These are phyloP conservation scores for Anhinga anhinga DNA, from an alignment of 2,113 vertebrate species.

Conservation along the genomic window DNA sequence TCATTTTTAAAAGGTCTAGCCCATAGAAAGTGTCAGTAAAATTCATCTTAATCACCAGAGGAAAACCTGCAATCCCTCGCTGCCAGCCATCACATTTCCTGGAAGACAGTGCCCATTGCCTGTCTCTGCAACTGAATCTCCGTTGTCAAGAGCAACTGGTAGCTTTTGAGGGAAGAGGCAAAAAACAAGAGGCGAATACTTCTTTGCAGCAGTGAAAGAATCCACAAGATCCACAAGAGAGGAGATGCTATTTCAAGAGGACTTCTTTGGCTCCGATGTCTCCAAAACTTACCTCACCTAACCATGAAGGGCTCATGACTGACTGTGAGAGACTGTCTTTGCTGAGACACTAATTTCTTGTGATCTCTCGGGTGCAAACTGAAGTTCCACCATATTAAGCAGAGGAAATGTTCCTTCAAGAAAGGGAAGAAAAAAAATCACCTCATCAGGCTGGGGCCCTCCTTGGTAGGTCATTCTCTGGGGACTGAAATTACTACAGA, in stretches of 20 bases:
- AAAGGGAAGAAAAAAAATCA: not conserved
- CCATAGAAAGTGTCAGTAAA: not conserved
- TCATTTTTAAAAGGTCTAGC: not conserved
- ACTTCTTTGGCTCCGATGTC: not conserved
- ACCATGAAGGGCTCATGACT: not conserved
- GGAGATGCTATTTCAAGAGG: not conserved
- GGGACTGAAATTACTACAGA: not conserved
- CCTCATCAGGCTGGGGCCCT: not conserved
- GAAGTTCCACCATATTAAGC: not conserved
- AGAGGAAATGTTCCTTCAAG: not conserved
- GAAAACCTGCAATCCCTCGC: not conserved
- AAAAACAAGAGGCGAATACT: not conserved
- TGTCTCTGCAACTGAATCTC: not conserved
- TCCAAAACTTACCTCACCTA: not conserved
- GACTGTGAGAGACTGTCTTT: not conserved
- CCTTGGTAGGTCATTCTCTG: not conserved
- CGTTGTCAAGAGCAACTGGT: slow-evolving; percentile 7
- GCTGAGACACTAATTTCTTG: not conserved
- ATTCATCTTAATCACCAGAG: not conserved
- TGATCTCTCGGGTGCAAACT: not conserved
- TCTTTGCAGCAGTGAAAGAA: not conserved
- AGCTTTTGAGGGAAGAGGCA: not conserved
- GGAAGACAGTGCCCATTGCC: not conserved
- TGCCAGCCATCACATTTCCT: not conserved
- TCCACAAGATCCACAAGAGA: not conserved